A percentile compares a stretch with the other conserved stretches of the same genome.
Evolutionary conservation across 1,140 invertebrate genomes (phyloP).

Genomic region (Drosophila erecta): DNA sequence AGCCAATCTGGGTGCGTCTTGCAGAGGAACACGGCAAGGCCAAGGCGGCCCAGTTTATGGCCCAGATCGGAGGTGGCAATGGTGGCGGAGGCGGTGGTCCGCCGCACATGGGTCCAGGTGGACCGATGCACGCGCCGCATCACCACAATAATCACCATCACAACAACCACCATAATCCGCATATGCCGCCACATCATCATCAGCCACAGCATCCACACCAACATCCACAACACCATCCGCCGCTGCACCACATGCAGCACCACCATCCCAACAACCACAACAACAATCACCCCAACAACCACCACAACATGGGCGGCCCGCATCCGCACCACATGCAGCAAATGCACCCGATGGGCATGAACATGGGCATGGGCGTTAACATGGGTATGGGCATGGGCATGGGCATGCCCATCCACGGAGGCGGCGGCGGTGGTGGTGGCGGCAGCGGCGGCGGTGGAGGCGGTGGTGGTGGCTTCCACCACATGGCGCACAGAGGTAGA

Average conservation of each 20-base stretch:
- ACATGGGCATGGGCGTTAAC: constrained; percentile 49
- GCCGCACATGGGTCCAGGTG: constrained; percentile 39
- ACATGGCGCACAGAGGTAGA: constrained; percentile 85
- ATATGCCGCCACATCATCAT: constrained; percentile 38
- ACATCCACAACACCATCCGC: constrained; percentile 42
- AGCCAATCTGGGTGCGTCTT: constrained; percentile 92
- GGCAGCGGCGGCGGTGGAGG: constrained; percentile 29
- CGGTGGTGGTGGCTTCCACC: constrained; percentile 65
- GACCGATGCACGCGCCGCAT: constrained; percentile 25
- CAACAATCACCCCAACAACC: constrained; percentile 32
- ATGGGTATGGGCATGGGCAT: constrained; percentile 53
- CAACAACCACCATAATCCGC: constrained; percentile 40
- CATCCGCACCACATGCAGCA: constrained; percentile 68
- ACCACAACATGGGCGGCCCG: constrained; percentile 40
- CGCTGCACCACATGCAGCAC: constrained; percentile 42
- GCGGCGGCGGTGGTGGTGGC: constrained; percentile 33
- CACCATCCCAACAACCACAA: constrained; percentile 24
- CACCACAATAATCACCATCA: constrained; percentile 46
- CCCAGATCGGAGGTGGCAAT: constrained; percentile 37
- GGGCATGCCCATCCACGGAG: constrained; percentile 55
- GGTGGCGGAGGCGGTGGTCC: constrained; percentile 22
- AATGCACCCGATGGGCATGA: constrained; percentile 51
- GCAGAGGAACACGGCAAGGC: constrained; percentile 97
- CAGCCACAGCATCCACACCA: constrained; percentile 23
- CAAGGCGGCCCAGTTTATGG: constrained; percentile 87